phyloP scores from a whole-genome alignment of 2,888 invertebrate genomes.

The Xylota sylvarum region DNA sequence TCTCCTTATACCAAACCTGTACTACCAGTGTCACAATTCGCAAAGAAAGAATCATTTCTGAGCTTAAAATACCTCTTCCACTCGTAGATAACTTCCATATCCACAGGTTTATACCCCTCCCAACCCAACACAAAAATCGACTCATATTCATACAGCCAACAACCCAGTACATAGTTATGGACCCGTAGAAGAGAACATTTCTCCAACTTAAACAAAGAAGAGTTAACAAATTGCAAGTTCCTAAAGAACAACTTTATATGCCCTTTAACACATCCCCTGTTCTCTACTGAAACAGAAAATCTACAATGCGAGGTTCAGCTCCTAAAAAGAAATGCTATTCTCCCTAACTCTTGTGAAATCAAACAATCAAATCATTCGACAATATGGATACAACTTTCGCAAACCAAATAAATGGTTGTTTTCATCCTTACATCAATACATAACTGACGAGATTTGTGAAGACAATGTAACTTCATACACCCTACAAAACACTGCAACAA shows the following conservation, averaged over 20 bases:
- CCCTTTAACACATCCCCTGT: slow-evolving; percentile 21
- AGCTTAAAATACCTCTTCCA: slow-evolving; percentile 17
- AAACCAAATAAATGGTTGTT: slow-evolving; percentile 24
- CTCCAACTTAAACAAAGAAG: slow-evolving; percentile 17
- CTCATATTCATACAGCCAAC: slow-evolving; percentile 18
- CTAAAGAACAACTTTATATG: slow-evolving; percentile 3
- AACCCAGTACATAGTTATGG: slow-evolving; percentile 5
- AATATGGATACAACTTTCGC: too few relatives aligned
- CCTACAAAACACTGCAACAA: not conserved
- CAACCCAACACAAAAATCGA: not conserved
- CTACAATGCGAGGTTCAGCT: slow-evolving; percentile 12
- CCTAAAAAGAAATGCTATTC: slow-evolving; percentile 6
- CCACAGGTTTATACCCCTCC: not conserved
- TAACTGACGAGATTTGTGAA: not conserved
- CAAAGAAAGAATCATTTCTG: slow-evolving; percentile 5
- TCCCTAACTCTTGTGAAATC: slow-evolving; percentile 3
- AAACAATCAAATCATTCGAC: not conserved
- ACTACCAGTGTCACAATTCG: not conserved
- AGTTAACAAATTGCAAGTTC: slow-evolving; percentile 14
- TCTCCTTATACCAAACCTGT: slow-evolving; percentile 1
- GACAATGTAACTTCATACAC: not conserved
- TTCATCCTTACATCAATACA: slow-evolving; percentile 7
- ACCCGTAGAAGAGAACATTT: slow-evolving; percentile 8
- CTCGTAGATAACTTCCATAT: not conserved
- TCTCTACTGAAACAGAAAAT: not conserved